Evolutionary conservation across 2,113 vertebrate genomes (phyloP), one percentile per base, ranked within the genome.

Genomic region (Charadrius vociferus): DNA sequence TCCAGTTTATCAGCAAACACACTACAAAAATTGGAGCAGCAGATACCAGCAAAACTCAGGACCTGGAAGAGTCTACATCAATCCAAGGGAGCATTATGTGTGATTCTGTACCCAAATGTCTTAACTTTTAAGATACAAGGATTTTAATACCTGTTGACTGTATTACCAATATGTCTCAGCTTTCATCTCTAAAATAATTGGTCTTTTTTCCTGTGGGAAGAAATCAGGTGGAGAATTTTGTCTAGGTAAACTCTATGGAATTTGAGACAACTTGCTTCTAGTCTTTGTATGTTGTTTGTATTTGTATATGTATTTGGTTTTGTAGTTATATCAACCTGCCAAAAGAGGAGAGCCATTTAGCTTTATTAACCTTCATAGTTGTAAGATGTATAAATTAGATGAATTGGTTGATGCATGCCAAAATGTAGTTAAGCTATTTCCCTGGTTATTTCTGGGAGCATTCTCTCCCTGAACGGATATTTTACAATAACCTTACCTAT

Each of bases 71-170:
- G 81, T 97, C 92, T 98, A 97, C 84, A 93, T 98, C 94, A 98
- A 98, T 88, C 97, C 98, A 4, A 95, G 88, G 79, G 98, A 98
- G 56, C 98, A 98, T 91, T 98, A 98, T 43, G 98, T 98, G 90
- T 98, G 94, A 98, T 70, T 93, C 16, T 62, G 6, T 84, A 77
- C 37, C 49, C 19, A 37, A 41, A 56, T 86, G 36, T 34, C 63
- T 47, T 53, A 63, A 34, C 18, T 72, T 43, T 58, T 10, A 67
- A 52, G 14, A 90, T 65, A 23, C 0, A 2, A 65, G 12, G 22
- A 4, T 10, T 81, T 89, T 41, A 49, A 62, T 75, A 41, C 12
- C 20, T n/a, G 34, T 68, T 95, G 56, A 81, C 39, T 59, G 3
- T 77, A 52, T 59, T 45, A 58, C 34, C 10, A 17, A 3, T 73